Evolutionary conservation across 2,113 vertebrate species (phyloP), one percentile per base, ranked within the genome.

Genomic region (Sinocyclocheilus rhinocerous): DNA sequence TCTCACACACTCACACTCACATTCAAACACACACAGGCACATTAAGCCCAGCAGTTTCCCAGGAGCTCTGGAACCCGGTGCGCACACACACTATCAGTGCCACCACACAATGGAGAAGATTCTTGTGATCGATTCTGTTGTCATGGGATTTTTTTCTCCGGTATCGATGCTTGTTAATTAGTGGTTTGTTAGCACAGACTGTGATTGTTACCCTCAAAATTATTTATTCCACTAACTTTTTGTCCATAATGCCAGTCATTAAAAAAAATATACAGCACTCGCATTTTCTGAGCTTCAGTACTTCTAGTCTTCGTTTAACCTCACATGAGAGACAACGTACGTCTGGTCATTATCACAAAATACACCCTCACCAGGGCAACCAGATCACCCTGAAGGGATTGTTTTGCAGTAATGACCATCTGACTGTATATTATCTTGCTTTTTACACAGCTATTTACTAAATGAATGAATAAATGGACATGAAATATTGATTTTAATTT

Each of bases 41-140:
- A 52, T 83, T 76, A 84, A 67, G 72, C 59, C 59, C 59, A 76
- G 61, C 73, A 61, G 85, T 86, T 86, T 86, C 85, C 67, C 67
- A 45, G 50, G 55, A 73, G 65, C 36, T 81, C 65, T 10, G 12
- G 33, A n/a, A 81, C 48, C 45, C 8, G 2, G n/a, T 57, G n/a
- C 26, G 73, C 69, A 59, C 81, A 48, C 76, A 81, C 39, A 75
- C 67, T 59, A 52, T 72, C 59, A 75, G 84, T 59, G 42, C 79
- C 83, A 72, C 86, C 86, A 85, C 84, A 85, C 42, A 22, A 82
- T 73, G 83, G 70, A 36, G 39, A 59, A 85, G 84, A 61, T 42
- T 82, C 81, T 73, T 52, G 26, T 76, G 83, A 90, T 90, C 85
- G 84, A 90, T 92, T 76, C 79, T 84, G 76, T 87, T 89, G 90